These are phyloP conservation scores for Pedetes capensis DNA, from an alignment of 2,113 vertebrate species.

Conservation along the genomic window DNA sequence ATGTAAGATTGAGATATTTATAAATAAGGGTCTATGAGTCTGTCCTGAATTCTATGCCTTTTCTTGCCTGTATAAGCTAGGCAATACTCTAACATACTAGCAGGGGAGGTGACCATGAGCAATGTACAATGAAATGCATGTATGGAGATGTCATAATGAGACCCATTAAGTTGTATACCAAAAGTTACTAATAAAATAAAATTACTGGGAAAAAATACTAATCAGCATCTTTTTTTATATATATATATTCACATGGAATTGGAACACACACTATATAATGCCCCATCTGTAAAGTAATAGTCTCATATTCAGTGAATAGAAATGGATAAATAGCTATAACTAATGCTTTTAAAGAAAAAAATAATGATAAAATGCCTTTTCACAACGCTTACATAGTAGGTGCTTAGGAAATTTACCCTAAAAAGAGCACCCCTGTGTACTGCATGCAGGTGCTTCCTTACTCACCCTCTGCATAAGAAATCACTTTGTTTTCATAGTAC, in stretches of 20 bases:
- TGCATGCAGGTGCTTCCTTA: not conserved
- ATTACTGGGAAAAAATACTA: no score
- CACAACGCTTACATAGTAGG: not conserved
- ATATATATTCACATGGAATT: not conserved
- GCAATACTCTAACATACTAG: not conserved
- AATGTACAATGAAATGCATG: no score
- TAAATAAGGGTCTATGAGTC: not conserved
- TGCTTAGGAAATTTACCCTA: not conserved
- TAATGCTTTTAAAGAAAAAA: conserved; percentile 17
- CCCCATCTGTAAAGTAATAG: not conserved
- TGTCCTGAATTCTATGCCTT: not conserved
- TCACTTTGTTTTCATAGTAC: not conserved
- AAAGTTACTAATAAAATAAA: no score
- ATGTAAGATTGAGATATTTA: not conserved
- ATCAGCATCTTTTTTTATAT: not conserved
- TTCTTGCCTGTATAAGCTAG: not conserved
- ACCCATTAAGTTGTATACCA: no score
- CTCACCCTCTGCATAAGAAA: not conserved
- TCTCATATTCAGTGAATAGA: not conserved
- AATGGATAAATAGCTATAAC: not conserved
- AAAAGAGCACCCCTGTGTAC: not conserved
- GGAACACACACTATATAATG: not conserved
- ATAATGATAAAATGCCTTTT: not conserved
- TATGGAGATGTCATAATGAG: no score
- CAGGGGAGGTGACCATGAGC: no score